phyloP scores from a whole-genome alignment of 2,888 invertebrate genomes.

The Adelphocoris suturalis region DNA sequence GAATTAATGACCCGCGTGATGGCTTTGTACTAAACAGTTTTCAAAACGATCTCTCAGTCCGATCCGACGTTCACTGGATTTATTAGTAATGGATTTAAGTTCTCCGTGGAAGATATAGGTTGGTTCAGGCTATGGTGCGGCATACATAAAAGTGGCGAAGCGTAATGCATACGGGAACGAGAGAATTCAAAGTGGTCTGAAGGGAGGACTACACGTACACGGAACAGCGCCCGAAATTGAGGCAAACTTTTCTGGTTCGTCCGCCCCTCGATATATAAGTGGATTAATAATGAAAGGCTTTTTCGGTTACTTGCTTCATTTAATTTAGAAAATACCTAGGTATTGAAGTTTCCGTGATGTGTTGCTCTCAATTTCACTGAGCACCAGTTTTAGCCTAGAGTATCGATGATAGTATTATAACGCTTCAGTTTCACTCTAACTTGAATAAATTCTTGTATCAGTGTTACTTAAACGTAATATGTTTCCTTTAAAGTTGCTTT shows the following conservation, averaged over 20 bases:
- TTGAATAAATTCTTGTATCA: too few relatives aligned
- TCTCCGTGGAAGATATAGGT: not conserved
- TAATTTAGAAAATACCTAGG: not conserved
- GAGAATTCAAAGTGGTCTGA: conserved; percentile 22
- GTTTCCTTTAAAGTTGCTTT: too few relatives aligned
- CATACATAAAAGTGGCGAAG: conserved; percentile 42
- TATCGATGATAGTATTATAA: too few relatives aligned
- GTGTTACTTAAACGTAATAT: too few relatives aligned
- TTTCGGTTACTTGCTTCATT: not conserved
- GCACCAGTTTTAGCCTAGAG: too few relatives aligned
- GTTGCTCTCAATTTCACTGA: too few relatives aligned
- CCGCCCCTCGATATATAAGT: not conserved
- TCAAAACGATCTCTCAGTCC: not conserved
- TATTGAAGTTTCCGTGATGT: too few relatives aligned
- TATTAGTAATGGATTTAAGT: not conserved
- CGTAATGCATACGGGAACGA: conserved; percentile 54
- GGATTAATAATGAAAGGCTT: conserved; percentile 20
- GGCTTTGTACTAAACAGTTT: conserved; percentile 1
- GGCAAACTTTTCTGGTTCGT: conserved; percentile 12
- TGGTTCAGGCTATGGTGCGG: conserved; percentile 34
- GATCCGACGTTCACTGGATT: not conserved
- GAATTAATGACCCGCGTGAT: conserved; percentile 5
- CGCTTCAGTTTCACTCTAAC: too few relatives aligned
- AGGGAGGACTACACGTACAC: not conserved
- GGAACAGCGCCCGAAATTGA: not conserved